A percentile compares a stretch with the other conserved stretches of the same genome.
Evolutionary conservation across 2,888 invertebrate species (phyloP).

Genomic region (Pogonocherus hispidulus): DNA sequence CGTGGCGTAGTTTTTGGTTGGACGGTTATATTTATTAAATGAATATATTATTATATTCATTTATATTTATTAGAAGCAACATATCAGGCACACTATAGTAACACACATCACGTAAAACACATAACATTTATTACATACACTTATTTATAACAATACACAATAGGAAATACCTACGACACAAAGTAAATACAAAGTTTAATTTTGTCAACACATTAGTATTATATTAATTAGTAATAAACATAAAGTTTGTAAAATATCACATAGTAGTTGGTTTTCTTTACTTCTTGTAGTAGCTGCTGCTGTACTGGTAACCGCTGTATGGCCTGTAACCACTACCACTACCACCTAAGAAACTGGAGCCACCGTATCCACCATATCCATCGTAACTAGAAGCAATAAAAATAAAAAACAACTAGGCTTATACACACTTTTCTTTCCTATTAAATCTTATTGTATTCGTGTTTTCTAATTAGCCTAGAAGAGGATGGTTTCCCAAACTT

Average conservation of each 20-base stretch:
- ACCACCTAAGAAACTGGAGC: constrained; percentile 47
- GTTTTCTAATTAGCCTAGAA: too few relatives aligned
- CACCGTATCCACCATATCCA: constrained; percentile 38
- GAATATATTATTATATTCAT: too few relatives aligned
- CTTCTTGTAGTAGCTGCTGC: constrained; percentile 40
- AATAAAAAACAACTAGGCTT: constrained; percentile 14
- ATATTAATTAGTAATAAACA: background rate
- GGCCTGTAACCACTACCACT: constrained; percentile 45
- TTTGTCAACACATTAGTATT: constrained; percentile 1
- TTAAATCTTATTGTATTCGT: too few relatives aligned
- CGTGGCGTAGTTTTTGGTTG: too few relatives aligned
- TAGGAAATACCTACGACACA: too few relatives aligned
- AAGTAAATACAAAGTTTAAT: background rate
- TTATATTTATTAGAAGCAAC: too few relatives aligned
- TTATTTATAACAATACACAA: constrained; percentile 7
- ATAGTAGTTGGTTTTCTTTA: constrained; percentile 9
- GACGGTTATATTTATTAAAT: too few relatives aligned
- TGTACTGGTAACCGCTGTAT: constrained; percentile 47
- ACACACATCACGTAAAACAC: background rate
- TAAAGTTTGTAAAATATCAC: background rate
- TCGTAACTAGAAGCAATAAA: constrained; percentile 1
- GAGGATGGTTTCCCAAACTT: too few relatives aligned
- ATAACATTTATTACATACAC: background rate
- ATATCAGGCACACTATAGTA: background rate
- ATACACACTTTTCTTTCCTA: too few relatives aligned